Conservation (phyloP, 2,797 vertebrate species). For the Helostoma temminkii region DNA sequence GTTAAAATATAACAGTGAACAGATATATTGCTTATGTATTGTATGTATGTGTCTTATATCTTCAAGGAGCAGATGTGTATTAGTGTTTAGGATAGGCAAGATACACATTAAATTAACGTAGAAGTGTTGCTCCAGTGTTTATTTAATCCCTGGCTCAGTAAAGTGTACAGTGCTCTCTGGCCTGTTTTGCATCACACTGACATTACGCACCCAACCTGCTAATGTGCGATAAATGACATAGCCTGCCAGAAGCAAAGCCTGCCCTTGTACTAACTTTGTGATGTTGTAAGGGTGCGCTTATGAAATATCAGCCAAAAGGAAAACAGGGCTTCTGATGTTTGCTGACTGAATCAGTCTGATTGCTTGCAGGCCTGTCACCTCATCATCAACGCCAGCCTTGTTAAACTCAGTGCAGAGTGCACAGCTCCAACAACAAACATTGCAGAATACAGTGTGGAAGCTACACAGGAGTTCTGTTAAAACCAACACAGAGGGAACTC, state of each 20-base stretch:
- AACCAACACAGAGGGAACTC: constrained; percentile 28
- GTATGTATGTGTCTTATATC: not conserved
- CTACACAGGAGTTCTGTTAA: not conserved
- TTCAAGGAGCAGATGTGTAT: not conserved
- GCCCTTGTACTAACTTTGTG: constrained; percentile 54
- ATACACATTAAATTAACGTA: constrained; percentile 6
- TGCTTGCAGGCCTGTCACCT: constrained; percentile 69
- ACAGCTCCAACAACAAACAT: not conserved
- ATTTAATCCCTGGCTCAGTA: constrained; percentile 30
- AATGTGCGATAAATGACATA: constrained; percentile 72
- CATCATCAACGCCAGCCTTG: constrained; percentile 56
- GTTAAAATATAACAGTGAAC: not conserved
- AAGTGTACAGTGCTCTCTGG: constrained; percentile 12
- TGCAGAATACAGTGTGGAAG: constrained; percentile 10
- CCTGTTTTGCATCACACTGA: constrained; percentile 50
- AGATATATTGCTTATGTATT: not conserved
- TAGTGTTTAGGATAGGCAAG: no score
- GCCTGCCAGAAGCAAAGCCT: constrained; percentile 47
- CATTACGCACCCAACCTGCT: constrained; percentile 47
- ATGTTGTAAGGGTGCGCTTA: constrained; percentile 28
- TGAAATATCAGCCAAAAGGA: constrained; percentile 55
- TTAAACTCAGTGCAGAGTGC: constrained; percentile 43
- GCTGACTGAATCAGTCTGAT: constrained; percentile 58
- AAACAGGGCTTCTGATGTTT: constrained; percentile 57
- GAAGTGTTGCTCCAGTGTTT: not conserved